Conservation (phyloP, 2,797 vertebrate genomes). For the Lacerta agilis region DNA sequence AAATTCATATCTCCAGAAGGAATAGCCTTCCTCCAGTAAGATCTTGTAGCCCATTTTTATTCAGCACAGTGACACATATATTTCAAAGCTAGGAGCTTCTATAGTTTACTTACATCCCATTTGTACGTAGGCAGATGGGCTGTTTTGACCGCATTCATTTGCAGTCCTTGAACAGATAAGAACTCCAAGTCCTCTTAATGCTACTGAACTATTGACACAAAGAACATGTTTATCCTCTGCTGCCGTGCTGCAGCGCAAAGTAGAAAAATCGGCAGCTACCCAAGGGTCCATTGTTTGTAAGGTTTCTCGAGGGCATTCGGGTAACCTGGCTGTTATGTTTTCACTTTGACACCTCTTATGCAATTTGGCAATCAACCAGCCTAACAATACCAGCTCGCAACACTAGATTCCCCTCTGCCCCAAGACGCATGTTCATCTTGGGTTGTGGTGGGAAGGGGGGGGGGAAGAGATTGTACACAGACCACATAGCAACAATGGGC, state of each 20-base stretch:
- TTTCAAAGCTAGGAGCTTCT: conserved; percentile 2
- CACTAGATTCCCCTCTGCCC: not conserved
- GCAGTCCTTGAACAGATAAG: conserved; percentile 70
- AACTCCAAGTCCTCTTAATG: conserved; percentile 50
- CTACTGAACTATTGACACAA: conserved; percentile 71
- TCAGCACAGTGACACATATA: conserved; percentile 29
- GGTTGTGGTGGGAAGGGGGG: too few species aligned
- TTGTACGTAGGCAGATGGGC: not conserved
- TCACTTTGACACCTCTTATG: conserved; percentile 6
- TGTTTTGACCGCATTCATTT: conserved; percentile 47
- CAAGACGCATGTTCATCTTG: too few species aligned
- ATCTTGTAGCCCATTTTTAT: not conserved
- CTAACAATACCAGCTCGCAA: not conserved
- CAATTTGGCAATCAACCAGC: conserved; percentile 38
- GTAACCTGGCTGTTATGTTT: not conserved
- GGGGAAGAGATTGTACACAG: too few species aligned
- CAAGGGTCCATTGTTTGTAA: conserved; percentile 62
- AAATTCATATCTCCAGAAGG: not conserved
- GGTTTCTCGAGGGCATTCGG: conserved; percentile 44
- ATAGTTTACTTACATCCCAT: conserved; percentile 23
- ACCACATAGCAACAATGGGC: too few species aligned
- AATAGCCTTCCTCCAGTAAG: not conserved
- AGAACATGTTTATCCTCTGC: conserved; percentile 63
- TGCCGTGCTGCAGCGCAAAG: conserved; percentile 55
- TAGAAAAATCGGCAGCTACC: conserved; percentile 54